Evolutionary conservation across 1,140 invertebrate species (phyloP).

Genomic region (Phymorhynchus buccinoides): DNA sequence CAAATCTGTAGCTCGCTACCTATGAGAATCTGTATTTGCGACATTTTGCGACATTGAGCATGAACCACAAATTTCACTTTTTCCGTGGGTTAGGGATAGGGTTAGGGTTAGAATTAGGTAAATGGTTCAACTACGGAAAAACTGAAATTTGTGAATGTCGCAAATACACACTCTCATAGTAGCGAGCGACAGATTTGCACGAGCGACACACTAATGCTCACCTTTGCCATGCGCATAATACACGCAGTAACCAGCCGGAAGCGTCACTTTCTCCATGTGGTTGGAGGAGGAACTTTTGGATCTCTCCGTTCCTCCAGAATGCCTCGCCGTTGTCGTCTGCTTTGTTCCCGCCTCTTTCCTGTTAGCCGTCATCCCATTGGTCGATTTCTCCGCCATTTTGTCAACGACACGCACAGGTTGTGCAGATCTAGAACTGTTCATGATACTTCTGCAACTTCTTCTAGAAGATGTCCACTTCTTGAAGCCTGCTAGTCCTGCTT

Average conservation of each 20-base stretch:
- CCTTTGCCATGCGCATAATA: not conserved
- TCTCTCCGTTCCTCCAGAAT: not conserved
- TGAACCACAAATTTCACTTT: too few relatives aligned
- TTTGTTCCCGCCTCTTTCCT: not conserved
- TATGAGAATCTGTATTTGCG: too few relatives aligned
- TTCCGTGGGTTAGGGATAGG: too few relatives aligned
- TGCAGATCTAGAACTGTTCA: not conserved
- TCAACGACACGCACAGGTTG: not conserved
- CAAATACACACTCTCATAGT: too few relatives aligned
- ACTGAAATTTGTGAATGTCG: too few relatives aligned
- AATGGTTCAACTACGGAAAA: too few relatives aligned
- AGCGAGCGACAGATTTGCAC: too few relatives aligned
- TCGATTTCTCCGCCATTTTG: not conserved
- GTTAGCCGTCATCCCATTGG: not conserved
- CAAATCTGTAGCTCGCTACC: too few relatives aligned
- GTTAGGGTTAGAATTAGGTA: too few relatives aligned
- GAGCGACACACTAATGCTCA: not conserved
- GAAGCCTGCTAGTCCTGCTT: not conserved
- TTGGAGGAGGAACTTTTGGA: not conserved
- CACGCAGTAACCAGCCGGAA: slow-evolving; percentile 24
- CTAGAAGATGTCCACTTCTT: not conserved
- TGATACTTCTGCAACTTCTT: not conserved
- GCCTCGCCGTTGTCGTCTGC: not conserved
- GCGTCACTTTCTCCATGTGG: slow-evolving; percentile 1
- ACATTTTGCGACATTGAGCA: too few relatives aligned